phyloP scores from a whole-genome alignment of 2,113 vertebrate species.

The Percina caprodes region DNA sequence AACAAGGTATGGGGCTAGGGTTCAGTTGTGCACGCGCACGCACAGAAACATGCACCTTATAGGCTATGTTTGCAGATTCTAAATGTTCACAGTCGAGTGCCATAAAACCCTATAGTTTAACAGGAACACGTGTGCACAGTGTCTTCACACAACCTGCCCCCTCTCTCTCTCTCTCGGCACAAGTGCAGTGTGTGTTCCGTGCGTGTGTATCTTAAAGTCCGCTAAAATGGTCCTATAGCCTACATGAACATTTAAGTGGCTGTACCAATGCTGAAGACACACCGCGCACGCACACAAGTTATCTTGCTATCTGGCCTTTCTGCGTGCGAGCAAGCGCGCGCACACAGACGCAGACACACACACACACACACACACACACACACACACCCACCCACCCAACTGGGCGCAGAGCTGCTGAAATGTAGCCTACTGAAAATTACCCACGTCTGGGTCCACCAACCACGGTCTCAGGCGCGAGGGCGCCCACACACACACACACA shows the following conservation, averaged over 20 bases:
- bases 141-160: too few species aligned
- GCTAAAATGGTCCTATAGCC: neutral
- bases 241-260: neutral
- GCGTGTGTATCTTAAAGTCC: neutral
- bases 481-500: neutral
- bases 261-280: neutral
- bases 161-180: neutral
- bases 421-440: neutral
- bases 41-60: neutral
- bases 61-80: neutral
- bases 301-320: neutral
- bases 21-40: slow-evolving; percentile 13
- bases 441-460: slow-evolving; percentile 4
- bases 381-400: neutral
- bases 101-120: neutral
- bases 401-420: slow-evolving; percentile 20
- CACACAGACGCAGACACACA: neutral
- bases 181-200: slow-evolving; percentile 22
- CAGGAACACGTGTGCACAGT: neutral
- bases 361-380: neutral
- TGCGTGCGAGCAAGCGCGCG: neutral
- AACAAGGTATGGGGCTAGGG: slow-evolving; percentile 22
- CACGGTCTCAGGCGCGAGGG: neutral
- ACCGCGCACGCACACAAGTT: slow-evolving; percentile 5
- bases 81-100: neutral